Conservation (phyloP, 1,140 invertebrate genomes). For the Babylonia areolata region DNA sequence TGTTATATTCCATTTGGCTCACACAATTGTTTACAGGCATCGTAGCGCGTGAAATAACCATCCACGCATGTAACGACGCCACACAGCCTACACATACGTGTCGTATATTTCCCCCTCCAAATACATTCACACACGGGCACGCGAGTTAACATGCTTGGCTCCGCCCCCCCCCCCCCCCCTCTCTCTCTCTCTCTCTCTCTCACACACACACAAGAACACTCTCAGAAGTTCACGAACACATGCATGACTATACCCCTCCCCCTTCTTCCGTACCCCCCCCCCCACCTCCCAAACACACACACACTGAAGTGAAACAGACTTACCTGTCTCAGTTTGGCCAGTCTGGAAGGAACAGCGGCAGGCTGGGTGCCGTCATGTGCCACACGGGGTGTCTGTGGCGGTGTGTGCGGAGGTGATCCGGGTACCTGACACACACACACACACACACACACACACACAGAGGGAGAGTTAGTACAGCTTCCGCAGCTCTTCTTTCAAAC, state of each 20-base stretch:
- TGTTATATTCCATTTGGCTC: no score
- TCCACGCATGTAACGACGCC: no score
- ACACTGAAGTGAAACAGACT: not conserved
- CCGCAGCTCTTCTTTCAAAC: not conserved
- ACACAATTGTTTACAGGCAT: no score
- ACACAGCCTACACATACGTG: no score
- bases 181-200: conserved; percentile 10
- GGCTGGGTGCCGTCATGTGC: not conserved
- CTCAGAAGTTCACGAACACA: not conserved
- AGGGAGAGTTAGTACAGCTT: no score
- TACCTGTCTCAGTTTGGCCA: not conserved
- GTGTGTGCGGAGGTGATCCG: not conserved
- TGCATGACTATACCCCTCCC: not conserved
- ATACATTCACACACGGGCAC: no score
- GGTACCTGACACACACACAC: not conserved
- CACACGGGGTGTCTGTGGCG: not conserved
- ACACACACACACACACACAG: conserved; percentile 3
- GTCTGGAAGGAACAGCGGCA: not conserved
- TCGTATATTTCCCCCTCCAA: no score
- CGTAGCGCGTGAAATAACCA: no score
- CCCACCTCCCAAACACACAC: not conserved
- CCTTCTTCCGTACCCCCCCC: not conserved
- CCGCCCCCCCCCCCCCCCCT: not conserved
- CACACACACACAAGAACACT: not conserved
- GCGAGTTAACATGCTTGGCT: no score